Evolutionary conservation across 2,797 vertebrate species (phyloP).

Genomic region (Diplodus sargus): DNA sequence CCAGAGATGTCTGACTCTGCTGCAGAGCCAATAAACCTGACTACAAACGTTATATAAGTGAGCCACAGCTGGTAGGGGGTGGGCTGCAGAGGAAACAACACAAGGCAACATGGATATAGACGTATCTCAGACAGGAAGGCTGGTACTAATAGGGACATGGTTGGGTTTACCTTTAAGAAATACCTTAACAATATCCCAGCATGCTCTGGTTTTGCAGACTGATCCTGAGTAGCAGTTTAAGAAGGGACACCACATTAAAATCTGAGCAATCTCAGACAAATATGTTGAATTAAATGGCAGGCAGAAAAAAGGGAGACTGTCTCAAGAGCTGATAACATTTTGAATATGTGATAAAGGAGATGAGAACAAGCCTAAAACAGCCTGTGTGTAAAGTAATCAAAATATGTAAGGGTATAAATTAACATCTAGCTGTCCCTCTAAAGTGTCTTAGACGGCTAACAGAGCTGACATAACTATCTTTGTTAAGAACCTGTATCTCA

Average conservation of each 20-base stretch:
- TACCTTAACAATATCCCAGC: conserved; percentile 24
- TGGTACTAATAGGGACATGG: conserved; percentile 1
- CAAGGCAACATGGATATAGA: conserved; percentile 14
- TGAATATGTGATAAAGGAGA: background rate
- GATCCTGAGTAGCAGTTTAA: background rate
- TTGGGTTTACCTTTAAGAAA: conserved; percentile 44
- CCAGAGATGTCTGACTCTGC: conserved; percentile 31
- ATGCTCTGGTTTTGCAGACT: conserved; percentile 21
- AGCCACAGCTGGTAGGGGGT: conserved; percentile 49
- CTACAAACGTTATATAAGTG: conserved; percentile 41
- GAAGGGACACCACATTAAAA: background rate
- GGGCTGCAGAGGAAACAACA: conserved; percentile 35
- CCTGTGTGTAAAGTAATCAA: conserved; percentile 1
- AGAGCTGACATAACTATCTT: background rate
- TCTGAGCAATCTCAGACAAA: background rate
- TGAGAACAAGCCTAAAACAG: background rate
- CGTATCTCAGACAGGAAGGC: background rate
- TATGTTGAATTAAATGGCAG: background rate
- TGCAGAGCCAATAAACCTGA: conserved; percentile 51
- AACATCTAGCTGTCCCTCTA: background rate
- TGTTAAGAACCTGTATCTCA: background rate
- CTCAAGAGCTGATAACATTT: background rate
- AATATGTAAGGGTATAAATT: conserved; percentile 36
- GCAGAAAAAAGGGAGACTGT: background rate
- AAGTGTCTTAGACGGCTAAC: background rate